A percentile compares a stretch with the other conserved stretches of the same genome.
These are phyloP conservation scores for Anabas testudineus DNA, from an alignment of 2,797 vertebrate species.

Conservation along the genomic window DNA sequence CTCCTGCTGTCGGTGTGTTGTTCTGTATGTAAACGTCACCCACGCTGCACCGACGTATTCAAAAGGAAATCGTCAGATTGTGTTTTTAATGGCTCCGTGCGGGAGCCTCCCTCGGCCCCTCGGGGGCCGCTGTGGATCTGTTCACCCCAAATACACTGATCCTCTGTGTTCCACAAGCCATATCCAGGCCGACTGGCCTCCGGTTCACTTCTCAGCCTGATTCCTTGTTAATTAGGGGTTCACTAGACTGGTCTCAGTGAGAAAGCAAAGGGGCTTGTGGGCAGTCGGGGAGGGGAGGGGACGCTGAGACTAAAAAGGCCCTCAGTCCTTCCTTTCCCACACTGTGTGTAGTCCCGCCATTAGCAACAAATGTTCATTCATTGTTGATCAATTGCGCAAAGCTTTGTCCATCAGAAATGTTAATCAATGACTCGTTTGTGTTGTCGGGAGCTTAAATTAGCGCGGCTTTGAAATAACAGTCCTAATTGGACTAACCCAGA, in stretches of 20 bases:
- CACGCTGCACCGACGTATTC: constrained; percentile 20
- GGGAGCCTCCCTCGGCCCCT: constrained; percentile 31
- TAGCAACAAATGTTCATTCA: constrained; percentile 64
- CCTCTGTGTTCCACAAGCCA: constrained; percentile 60
- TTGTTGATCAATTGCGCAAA: constrained; percentile 28
- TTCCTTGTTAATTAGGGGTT: constrained; percentile 75
- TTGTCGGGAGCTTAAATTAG: constrained; percentile 56
- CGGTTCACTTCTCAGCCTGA: constrained; percentile 55
- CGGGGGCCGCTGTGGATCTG: constrained; percentile 37
- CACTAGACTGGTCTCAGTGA: constrained; percentile 48
- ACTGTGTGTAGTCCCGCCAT: constrained; percentile 49
- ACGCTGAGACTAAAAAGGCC: constrained; percentile 49
- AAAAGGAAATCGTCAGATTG: constrained; percentile 27
- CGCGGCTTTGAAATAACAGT: constrained; percentile 28
- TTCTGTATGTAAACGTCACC: constrained; percentile 37
- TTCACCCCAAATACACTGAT: constrained; percentile 55
- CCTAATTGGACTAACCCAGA: constrained; percentile 67
- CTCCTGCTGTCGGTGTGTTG: background rate
- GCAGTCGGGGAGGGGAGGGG: background rate
- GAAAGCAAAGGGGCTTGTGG: constrained; percentile 17
- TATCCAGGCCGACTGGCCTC: constrained; percentile 52
- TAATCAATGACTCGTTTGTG: constrained; percentile 62
- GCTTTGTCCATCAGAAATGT: constrained; percentile 58
- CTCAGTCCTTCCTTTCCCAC: constrained; percentile 72
- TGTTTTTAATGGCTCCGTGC: constrained; percentile 47